A percentile compares a stretch with the other conserved stretches of the same genome.
Evolutionary conservation across 1,140 invertebrate genomes (phyloP).

Genomic region (Drosophila pandora): DNA sequence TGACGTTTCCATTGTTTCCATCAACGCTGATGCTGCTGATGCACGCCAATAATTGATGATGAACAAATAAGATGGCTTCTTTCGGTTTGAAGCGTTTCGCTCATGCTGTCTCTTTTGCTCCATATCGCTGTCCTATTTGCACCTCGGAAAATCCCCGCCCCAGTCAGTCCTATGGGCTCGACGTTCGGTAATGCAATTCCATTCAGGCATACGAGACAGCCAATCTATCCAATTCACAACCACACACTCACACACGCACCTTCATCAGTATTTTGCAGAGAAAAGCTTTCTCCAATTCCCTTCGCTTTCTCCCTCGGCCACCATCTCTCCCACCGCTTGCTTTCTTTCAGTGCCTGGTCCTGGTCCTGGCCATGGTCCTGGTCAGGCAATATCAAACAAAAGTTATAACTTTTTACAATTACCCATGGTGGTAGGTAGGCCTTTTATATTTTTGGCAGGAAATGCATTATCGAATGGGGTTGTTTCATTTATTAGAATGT

Average conservation of each 20-base stretch:
- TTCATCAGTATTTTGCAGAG: slow-evolving; percentile 75
- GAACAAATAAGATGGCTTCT: slow-evolving; percentile 81
- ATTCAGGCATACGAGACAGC: slow-evolving; percentile 77
- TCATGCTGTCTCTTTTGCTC: slow-evolving; percentile 14
- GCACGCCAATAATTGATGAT: slow-evolving; percentile 80
- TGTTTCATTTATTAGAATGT: not conserved
- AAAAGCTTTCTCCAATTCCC: slow-evolving; percentile 57
- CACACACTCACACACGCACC: slow-evolving; percentile 44
- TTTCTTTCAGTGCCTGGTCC: slow-evolving; percentile 30
- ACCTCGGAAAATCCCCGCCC: slow-evolving; percentile 24
- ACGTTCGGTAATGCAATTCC: slow-evolving; percentile 75
- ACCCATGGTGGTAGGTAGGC: slow-evolving; percentile 28
- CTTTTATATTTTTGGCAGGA: slow-evolving; percentile 45
- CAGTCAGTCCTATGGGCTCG: slow-evolving; percentile 45
- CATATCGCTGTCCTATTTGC: slow-evolving; percentile 2
- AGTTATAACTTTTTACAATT: slow-evolving; percentile 70
- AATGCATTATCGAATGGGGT: slow-evolving; percentile 4
- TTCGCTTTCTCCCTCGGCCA: slow-evolving; percentile 10
- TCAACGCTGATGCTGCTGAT: slow-evolving; percentile 65
- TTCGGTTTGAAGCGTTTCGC: slow-evolving; percentile 57
- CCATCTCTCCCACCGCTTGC: not conserved
- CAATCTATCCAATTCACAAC: slow-evolving; percentile 71
- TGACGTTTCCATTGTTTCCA: slow-evolving; percentile 73
- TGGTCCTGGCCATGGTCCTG: slow-evolving; percentile 3
- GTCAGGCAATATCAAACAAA: slow-evolving; percentile 60